Evolutionary conservation across 1,140 invertebrate genomes (phyloP).

Genomic region (Drosophila repletoides): DNA sequence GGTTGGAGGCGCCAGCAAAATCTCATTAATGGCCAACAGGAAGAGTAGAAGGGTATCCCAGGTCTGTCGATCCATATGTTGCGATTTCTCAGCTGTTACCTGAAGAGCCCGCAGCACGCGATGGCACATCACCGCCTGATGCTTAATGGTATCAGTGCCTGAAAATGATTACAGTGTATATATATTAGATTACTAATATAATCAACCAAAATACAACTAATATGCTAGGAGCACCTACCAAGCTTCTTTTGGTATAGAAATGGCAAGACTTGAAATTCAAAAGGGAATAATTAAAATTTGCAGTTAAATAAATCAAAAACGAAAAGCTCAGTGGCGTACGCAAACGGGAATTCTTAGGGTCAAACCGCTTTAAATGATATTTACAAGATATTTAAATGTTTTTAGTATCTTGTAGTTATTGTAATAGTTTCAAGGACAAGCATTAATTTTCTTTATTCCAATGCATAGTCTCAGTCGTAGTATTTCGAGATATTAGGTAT

Average conservation of each 20-base stretch:
- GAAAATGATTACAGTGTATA: too few relatives aligned
- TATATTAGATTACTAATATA: background rate
- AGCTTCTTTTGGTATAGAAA: slow-evolving; percentile 94
- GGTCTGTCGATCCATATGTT: slow-evolving; percentile 90
- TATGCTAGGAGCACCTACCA: slow-evolving; percentile 85
- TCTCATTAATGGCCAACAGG: slow-evolving; percentile 95
- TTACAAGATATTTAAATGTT: too few relatives aligned
- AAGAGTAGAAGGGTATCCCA: slow-evolving; percentile 96
- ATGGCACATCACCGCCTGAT: slow-evolving; percentile 97
- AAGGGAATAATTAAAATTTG: slow-evolving; percentile 27
- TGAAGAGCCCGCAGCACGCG: slow-evolving; percentile 95
- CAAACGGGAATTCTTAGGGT: too few relatives aligned
- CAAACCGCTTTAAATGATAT: too few relatives aligned
- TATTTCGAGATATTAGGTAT: too few relatives aligned
- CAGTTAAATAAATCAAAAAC: too few relatives aligned
- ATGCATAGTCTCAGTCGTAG: too few relatives aligned
- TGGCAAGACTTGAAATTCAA: slow-evolving; percentile 88
- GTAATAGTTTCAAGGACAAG: too few relatives aligned
- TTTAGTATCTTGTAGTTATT: too few relatives aligned
- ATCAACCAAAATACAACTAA: background rate
- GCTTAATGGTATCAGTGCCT: slow-evolving; percentile 94
- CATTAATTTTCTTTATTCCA: too few relatives aligned
- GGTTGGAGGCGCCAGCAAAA: slow-evolving; percentile 94
- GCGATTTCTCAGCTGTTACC: slow-evolving; percentile 91
- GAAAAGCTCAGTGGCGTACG: too few relatives aligned